These are phyloP conservation scores for Macquaria australasica DNA, from an alignment of 2,113 vertebrate species.

Conservation along the genomic window DNA sequence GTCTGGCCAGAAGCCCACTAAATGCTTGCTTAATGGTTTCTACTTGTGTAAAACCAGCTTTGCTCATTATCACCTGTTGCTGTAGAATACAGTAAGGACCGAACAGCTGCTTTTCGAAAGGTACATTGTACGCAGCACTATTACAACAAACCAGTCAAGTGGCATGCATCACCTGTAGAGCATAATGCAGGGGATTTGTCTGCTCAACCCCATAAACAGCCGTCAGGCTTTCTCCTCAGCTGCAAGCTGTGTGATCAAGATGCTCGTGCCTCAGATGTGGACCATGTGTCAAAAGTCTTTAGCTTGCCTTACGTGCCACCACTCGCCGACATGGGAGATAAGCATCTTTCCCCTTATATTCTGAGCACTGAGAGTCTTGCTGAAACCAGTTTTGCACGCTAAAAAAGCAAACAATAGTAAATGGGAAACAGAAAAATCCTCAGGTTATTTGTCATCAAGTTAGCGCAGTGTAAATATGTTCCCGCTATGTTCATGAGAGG, in stretches of 20 bases:
- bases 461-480: slow-evolving; percentile 69
- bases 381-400: slow-evolving; percentile 71
- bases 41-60: slow-evolving; percentile 35
- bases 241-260: slow-evolving; percentile 62
- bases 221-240: slow-evolving; percentile 60
- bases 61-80: slow-evolving; percentile 57
- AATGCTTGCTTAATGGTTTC: slow-evolving; percentile 45
- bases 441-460: slow-evolving; percentile 80
- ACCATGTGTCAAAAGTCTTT: slow-evolving; percentile 75
- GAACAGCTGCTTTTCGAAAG: slow-evolving; percentile 41
- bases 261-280: slow-evolving; percentile 71
- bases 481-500: slow-evolving; percentile 43
- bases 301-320: slow-evolving; percentile 65
- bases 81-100: slow-evolving; percentile 27
- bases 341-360: slow-evolving; percentile 56
- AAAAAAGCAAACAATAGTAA: slow-evolving; percentile 74
- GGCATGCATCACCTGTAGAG: slow-evolving; percentile 71
- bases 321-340: slow-evolving; percentile 65
- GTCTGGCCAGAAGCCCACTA: slow-evolving; percentile 11
- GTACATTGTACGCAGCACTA: slow-evolving; percentile 9
- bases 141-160: slow-evolving; percentile 54
- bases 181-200: slow-evolving; percentile 70
- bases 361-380: slow-evolving; percentile 27
- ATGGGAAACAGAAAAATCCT: slow-evolving; percentile 71
- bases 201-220: slow-evolving; percentile 63